Evolutionary conservation across 2,797 vertebrate species (phyloP), one percentile per base, ranked within the genome.

Genomic region (Chloroceryle inda): DNA sequence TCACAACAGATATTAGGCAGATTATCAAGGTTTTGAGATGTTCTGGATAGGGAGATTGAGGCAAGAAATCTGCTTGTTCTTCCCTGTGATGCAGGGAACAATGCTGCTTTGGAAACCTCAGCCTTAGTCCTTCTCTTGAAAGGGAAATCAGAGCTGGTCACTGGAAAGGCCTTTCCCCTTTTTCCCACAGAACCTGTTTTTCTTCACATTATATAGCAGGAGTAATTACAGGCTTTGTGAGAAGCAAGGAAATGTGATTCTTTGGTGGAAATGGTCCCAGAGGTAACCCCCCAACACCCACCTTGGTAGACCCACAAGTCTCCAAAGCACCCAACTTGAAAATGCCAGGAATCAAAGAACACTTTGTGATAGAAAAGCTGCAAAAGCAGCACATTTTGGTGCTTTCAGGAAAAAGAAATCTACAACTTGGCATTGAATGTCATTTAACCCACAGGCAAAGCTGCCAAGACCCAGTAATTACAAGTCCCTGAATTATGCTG

Each of bases 381-480:
- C 15, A 78, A 85, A 94, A 1, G 2, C 5, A 1, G 2, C 6
- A 72, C 0, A 0, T 71, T 31, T 77, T 20, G 12, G 21, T 13
- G 11, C 23, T 67, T 85, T 42, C 47, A 53, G 59, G 76, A 38
- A 61, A 76, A 71, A 77, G 35, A 88, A 87, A 81, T 63, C 38
- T 5, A 62, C 50, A 53, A 7, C 68, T 45, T 55, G 16, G 37
- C 81, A 89, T 2, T 61, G 90, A 61, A 68, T 79, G 66, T 31
- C 44, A 73, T 76, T 91, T 84, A 94, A 88, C 89, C 88, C 37
- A 56, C 55, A 71, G 83, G 74, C 72, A 95, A 92, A 91, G 40
- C 71, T 91, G 58, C 63, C 67, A 71, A 76, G 62, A 82, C 78
- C 62, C 76, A 73, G 74, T 76, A 90, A 95, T 94, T 85, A 87